Base-by-base conservation (phyloP, 2,113 vertebrate genomes). In the Tyrannus savana region DNA sequence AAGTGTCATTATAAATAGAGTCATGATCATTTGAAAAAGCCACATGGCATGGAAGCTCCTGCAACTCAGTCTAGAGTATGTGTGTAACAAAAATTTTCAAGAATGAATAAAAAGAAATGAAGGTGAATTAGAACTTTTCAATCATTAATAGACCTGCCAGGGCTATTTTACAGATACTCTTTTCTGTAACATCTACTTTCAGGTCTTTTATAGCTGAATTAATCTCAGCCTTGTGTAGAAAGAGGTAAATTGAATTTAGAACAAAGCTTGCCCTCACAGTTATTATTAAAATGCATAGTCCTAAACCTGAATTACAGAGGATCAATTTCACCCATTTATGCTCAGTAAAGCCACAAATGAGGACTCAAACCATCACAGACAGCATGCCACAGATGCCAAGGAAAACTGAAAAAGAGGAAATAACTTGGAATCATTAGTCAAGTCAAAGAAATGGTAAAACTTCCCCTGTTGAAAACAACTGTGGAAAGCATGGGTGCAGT, bases 1-100 rank as follows among this genome's bases (percentile, higher is more conserved):
- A 92, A 92, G 35, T 89, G 64, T 68, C 39, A 90, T 83, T 93
- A 96, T 83, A 95, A 95, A 93, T 91, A 94, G 66, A 83, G 41
- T 27, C 19, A 74, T 22, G 39, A 85, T 84, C 33, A 1, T 28
- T 47, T 75, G 77, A 68, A 83, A 95, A 96, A 76, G 63, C 39
- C 18, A 75, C 56, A 30, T 24, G 52, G 27, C 35, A 81, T 67
- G n/a, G 52, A 58, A 68, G 23, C 21, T 94, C 44, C 42, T 93
- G n/a, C 56, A 73, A 79, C 66, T 68, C 58, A 49, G 50, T 69
- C 53, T 41, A 37, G 27, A 50, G 22, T 58, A 8, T 47, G 30
- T 44, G 19, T 44, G 14, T 52, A 24, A 56, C 33, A 72, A 95
- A 89, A 71, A 5, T 8, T 74, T 86, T 53, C 35, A 56, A 75